Conservation (phyloP, 2,113 vertebrate genomes). For the Gambusia affinis region DNA sequence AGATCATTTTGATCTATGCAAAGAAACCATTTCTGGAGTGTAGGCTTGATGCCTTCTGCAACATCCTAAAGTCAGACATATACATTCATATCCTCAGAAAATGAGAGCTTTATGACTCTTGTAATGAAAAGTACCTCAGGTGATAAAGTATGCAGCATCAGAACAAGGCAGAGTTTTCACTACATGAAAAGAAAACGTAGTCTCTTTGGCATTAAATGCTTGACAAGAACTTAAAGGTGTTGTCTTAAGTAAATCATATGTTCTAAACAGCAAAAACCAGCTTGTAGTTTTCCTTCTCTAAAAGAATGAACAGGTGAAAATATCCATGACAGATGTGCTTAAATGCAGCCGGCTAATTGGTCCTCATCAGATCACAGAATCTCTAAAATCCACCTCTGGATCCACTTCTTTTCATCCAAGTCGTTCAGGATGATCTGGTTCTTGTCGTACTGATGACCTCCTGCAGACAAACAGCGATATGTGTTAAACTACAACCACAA, state of each 20-base stretch:
- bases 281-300: neutral
- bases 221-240: neutral
- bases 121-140: conserved; percentile 32
- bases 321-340: neutral
- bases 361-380: conserved; percentile 77
- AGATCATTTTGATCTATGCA: neutral
- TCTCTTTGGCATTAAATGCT: conserved; percentile 31
- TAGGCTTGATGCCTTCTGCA: conserved; percentile 6
- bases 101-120: neutral
- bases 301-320: neutral
- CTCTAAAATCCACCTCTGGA: conserved; percentile 88
- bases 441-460: conserved; percentile 89
- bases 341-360: neutral
- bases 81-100: conserved; percentile 19
- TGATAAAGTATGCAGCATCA: conserved; percentile 46
- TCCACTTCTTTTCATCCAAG: conserved; percentile 79
- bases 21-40: conserved; percentile 17
- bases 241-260: neutral
- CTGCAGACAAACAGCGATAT: conserved; percentile 69
- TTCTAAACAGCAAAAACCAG: conserved; percentile 10
- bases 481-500: neutral
- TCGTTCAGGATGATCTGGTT: conserved; percentile 89
- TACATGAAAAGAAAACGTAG: neutral
- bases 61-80: neutral
- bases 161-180: conserved; percentile 43